Base-by-base conservation (phyloP, 2,113 vertebrate genomes). In the Microcebus griseorufus region DNA sequence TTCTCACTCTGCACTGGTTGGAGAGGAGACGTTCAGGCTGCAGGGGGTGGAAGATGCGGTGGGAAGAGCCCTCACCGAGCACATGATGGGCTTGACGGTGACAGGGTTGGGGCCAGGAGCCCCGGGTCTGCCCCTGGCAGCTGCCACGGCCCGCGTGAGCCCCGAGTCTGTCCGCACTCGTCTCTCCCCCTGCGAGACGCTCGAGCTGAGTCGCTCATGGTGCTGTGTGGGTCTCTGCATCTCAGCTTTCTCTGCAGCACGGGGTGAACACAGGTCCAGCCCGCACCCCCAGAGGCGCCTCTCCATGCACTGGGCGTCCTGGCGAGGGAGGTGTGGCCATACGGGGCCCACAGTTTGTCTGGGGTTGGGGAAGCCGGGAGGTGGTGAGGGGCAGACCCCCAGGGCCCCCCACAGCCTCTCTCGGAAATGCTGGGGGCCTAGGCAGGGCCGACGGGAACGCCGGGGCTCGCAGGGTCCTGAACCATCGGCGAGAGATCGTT, bases 361-460 rank as follows among this genome's bases (percentile, higher is more conserved):
- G 5, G 29, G 45, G 48, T 29, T 16, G 16, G 25, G 32, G 16
- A 34, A 29, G 45, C 1, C 20, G n/a, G 22, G 22, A 78, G 29
- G 29, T 25, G 2, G 51, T 23, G 32, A 79, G 34, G 1, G 37
- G n/a, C n/a, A n/a, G 22, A 16, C 53, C 53, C 17, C 53, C 53
- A 55, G 14, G 9, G 32, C 34, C 22, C 22, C n/a, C 22, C 22
- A 32, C 0, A 16, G 25, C 23, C 6, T 65, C 48, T 23, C 27
- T 42, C 42, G 6, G 34, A 37, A 87, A 39, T 3, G 27, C 64
- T 23, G 22, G 32, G 25, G 23, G 37, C 22, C 16, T 0, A 6
- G 32, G 18, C 1, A 22, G 48, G 0, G n/a, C 53, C 18, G 2
- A 17, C 13, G 0, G 1, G 14, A 29, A n/a, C 14, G 4, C 82